phyloP scores from a whole-genome alignment of 1,140 invertebrate species.

The Nasonia vitripennis region DNA sequence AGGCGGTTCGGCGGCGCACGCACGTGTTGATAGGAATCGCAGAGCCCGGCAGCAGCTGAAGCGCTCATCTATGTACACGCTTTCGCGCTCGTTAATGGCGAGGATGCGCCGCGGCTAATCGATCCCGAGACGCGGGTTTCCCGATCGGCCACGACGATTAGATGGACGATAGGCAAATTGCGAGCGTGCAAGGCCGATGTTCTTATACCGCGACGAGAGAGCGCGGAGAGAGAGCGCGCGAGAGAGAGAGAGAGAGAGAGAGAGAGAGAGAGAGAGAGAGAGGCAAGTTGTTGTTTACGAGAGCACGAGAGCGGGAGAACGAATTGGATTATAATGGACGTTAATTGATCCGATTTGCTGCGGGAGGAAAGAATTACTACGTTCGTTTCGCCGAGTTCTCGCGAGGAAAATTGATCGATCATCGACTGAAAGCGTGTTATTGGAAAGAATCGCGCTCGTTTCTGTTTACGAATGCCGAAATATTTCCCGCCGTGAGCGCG shows the following conservation, averaged over 20 bases:
- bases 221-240: too few species aligned
- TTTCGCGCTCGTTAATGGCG: background rate
- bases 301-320: background rate
- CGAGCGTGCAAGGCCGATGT: background rate
- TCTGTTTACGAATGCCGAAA: too few species aligned
- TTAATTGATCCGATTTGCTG: conserved; percentile 9
- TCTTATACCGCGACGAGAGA: background rate
- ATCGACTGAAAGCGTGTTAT: too few species aligned
- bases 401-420: too few species aligned
- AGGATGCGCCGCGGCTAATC: background rate
- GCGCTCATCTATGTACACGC: background rate
- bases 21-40: background rate
- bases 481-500: too few species aligned
- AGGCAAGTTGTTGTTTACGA: too few species aligned
- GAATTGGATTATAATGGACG: background rate
- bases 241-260: too few species aligned
- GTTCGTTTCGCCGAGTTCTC: too few species aligned
- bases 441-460: too few species aligned
- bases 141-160: background rate
- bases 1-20: background rate
- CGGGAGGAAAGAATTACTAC: background rate
- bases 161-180: conserved; percentile 5
- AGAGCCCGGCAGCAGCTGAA: too few species aligned
- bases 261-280: too few species aligned
- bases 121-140: background rate